These are phyloP conservation scores for Thinocorus orbignyianus DNA, from an alignment of 2,113 vertebrate species.

Conservation along the genomic window DNA sequence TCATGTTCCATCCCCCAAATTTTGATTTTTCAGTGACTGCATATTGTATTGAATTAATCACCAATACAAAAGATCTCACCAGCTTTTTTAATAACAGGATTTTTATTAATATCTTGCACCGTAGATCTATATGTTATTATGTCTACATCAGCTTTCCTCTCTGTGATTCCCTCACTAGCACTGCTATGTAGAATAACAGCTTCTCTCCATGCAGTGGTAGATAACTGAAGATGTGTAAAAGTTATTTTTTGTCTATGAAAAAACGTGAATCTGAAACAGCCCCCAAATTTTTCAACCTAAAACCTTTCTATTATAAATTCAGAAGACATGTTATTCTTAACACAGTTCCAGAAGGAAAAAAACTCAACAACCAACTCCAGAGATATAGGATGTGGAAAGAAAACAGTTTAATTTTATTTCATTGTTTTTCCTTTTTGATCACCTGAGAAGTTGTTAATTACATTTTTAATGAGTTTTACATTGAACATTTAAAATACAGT, in stretches of 20 bases:
- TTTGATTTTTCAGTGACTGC: not conserved
- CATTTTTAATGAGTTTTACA: not conserved
- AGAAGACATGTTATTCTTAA: not conserved
- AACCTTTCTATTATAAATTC: not conserved
- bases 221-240: not conserved
- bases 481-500: not conserved
- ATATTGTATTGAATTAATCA: not conserved
- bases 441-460: not conserved
- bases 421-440: not conserved
- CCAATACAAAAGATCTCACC: not conserved
- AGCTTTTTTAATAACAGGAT: not conserved
- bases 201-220: not conserved
- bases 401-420: not conserved
- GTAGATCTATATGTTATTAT: not conserved
- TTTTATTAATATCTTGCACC: not conserved
- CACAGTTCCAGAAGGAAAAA: not conserved
- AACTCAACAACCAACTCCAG: too few species aligned
- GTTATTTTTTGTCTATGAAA: not conserved
- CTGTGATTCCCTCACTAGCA: not conserved
- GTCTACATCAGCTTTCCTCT: not conserved
- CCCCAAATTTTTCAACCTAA: not conserved
- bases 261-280: not conserved
- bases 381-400: not conserved
- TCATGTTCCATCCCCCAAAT: not conserved
- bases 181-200: not conserved